These are phyloP conservation scores for Drosophila insularis DNA, from an alignment of 1,140 invertebrate species.

Conservation along the genomic window DNA sequence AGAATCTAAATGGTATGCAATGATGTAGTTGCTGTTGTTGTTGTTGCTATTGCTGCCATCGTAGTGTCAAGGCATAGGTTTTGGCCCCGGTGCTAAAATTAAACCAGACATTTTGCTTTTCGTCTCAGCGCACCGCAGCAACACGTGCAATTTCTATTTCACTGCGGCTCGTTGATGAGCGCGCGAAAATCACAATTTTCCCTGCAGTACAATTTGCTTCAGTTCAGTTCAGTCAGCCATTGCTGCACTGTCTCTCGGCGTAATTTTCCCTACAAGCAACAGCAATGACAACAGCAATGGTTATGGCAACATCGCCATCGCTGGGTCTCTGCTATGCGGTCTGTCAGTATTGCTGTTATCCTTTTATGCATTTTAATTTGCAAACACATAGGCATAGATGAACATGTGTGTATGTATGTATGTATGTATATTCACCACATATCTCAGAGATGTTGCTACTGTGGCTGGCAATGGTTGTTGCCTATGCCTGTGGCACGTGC, in stretches of 20 bases:
- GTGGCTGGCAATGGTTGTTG: background rate
- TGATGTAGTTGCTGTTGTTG: conserved; percentile 53
- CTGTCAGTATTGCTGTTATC: conserved; percentile 67
- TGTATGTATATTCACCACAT: background rate
- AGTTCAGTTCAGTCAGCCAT: conserved; percentile 29
- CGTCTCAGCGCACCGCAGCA: conserved; percentile 54
- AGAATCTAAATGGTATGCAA: conserved; percentile 72
- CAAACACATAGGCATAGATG: conserved; percentile 43
- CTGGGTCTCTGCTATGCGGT: conserved; percentile 54
- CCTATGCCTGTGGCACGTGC: conserved; percentile 57
- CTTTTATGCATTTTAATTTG: conserved; percentile 80
- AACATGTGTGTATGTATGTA: no score
- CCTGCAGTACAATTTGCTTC: conserved; percentile 76
- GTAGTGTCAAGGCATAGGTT: conserved; percentile 67
- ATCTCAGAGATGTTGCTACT: background rate
- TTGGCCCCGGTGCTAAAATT: conserved; percentile 66
- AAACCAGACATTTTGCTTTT: conserved; percentile 69
- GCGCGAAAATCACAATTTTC: conserved; percentile 77
- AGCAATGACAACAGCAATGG: conserved; percentile 30
- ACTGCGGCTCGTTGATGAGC: conserved; percentile 61
- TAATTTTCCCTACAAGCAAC: conserved; percentile 67
- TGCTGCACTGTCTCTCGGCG: conserved; percentile 55
- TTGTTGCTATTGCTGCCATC: conserved; percentile 42
- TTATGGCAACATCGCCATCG: conserved; percentile 23
- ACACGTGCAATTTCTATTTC: conserved; percentile 62